Base-by-base conservation (phyloP, 1,140 invertebrate species). In the Cherax quadricarinatus region DNA sequence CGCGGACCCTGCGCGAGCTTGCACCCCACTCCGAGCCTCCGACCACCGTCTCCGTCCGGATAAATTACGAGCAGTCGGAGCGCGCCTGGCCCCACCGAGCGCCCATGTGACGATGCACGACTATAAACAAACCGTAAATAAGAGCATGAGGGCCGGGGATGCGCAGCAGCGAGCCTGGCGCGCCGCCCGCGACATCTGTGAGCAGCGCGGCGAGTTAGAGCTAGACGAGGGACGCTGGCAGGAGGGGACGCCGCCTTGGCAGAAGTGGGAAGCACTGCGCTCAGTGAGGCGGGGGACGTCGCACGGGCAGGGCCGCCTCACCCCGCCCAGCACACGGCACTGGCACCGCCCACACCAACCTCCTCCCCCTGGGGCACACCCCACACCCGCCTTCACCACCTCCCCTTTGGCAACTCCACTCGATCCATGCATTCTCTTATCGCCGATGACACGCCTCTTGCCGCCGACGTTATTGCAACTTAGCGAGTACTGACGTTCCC, bases 101-200 rank as follows among this genome's bases (percentile, higher is more conserved):
- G 93, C 91, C 91, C 93, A 93, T 93, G 93, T 90, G 93, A 93
- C 93, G 93, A 93, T 93, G 89, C 93, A 93, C 93, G 91, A 93
- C 91, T 92, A 92, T 92, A 92, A 93, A 93, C 91, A 92, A 93
- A 92, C 93, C 93, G 93, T 93, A 93, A 93, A 93, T 93, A 93
- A 93, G 93, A 93, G 88, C 91, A 92, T 92, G 91, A 92, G 88
- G 92, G 87, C 92, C 84, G 83, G 92, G 92, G 92, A 93, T 86
- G 92, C 92, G 92, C 92, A 93, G 92, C 92, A 93, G 92, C 87
- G 83, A 93, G 87, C 82, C 92, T 62, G 85, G 84, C 79, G 88
- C 87, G 87, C 87, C 88, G 82, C 60, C 92, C 92, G 92, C 92
- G 92, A 93, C 92, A 88, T 93, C 92, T 93, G 88, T 89, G 87